Percentiles rank a stretch among this genome's conserved stretches.
Conservation (phyloP, 2,797 vertebrate genomes). For the Gobionotothen gibberifrons region DNA sequence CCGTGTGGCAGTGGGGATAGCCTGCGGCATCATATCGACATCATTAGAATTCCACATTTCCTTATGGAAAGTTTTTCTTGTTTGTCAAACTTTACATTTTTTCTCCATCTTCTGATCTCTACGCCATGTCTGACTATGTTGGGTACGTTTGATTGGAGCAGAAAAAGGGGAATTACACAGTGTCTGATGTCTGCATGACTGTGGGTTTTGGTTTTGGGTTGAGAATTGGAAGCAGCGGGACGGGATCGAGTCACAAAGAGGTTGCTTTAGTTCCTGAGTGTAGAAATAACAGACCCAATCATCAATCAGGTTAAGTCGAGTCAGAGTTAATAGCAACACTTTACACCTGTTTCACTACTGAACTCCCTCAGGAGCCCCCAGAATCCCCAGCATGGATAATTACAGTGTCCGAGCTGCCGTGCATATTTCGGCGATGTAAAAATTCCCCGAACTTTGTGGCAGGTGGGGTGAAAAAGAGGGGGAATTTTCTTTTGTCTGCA, state of each 20-base stretch:
- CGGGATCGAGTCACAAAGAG: slow-evolving; percentile 41
- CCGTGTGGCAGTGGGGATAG: slow-evolving; percentile 57
- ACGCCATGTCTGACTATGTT: slow-evolving; percentile 58
- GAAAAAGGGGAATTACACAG: slow-evolving; percentile 68
- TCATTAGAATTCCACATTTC: slow-evolving; percentile 56
- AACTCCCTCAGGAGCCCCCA: slow-evolving; percentile 13
- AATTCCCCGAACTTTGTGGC: slow-evolving; percentile 61
- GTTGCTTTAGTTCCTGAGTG: slow-evolving; percentile 42
- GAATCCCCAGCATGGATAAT: slow-evolving; percentile 53
- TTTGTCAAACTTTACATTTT: slow-evolving; percentile 37
- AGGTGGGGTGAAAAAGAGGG: slow-evolving; percentile 57
- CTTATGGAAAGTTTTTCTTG: slow-evolving; percentile 54
- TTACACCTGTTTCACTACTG: slow-evolving; percentile 53
- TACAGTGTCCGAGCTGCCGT: slow-evolving; percentile 46
- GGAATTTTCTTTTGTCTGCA: slow-evolving; percentile 69
- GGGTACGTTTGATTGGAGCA: slow-evolving; percentile 60
- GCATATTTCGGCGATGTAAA: slow-evolving; percentile 65
- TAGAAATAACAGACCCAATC: slow-evolving; percentile 13
- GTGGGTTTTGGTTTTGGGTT: slow-evolving; percentile 66
- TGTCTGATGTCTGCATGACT: slow-evolving; percentile 69
- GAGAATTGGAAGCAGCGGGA: slow-evolving; percentile 41
- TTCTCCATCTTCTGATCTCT: slow-evolving; percentile 27
- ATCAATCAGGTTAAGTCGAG: slow-evolving; percentile 10
- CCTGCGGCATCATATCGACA: slow-evolving; percentile 64
- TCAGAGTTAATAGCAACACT: slow-evolving; percentile 19